These are phyloP conservation scores for Oscheius onirici DNA, from an alignment of 2,888 invertebrate genomes.

Conservation along the genomic window DNA sequence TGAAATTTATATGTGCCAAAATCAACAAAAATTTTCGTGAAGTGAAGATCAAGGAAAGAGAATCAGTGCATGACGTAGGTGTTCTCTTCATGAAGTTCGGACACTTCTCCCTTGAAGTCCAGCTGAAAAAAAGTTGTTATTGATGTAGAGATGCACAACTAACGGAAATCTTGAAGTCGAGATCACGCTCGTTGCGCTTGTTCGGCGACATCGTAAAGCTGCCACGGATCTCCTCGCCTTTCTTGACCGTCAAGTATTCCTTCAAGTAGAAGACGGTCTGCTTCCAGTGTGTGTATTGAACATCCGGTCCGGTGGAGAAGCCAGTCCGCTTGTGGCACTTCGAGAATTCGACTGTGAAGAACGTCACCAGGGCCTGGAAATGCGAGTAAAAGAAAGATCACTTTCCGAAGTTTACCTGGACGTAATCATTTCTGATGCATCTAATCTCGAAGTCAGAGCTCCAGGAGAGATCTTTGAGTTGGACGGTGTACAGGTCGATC, in stretches of 20 bases:
- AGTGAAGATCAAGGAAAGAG: slow-evolving; percentile 2
- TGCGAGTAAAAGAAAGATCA: background rate
- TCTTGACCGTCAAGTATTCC: slow-evolving; percentile 95
- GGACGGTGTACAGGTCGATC: slow-evolving; percentile 97
- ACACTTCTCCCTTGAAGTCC: slow-evolving; percentile 79
- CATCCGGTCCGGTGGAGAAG: slow-evolving; percentile 94
- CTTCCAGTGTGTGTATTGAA: slow-evolving; percentile 99
- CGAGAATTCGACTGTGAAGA: slow-evolving; percentile 98
- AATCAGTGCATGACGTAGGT: slow-evolving; percentile 75
- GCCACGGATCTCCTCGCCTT: slow-evolving; percentile 84
- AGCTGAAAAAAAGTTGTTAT: slow-evolving; percentile 19
- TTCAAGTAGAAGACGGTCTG: slow-evolving; percentile 98
- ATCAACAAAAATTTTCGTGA: slow-evolving; percentile 35
- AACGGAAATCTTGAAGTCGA: slow-evolving; percentile 85
- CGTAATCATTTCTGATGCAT: slow-evolving; percentile 73
- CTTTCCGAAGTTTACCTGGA: slow-evolving; percentile 71
- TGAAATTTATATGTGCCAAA: slow-evolving; percentile 11
- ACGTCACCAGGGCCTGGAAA: slow-evolving; percentile 89
- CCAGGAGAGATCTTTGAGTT: slow-evolving; percentile 91
- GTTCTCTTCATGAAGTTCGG: slow-evolving; percentile 72
- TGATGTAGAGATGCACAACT: background rate
- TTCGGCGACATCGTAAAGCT: slow-evolving; percentile 94
- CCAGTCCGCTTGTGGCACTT: slow-evolving; percentile 98
- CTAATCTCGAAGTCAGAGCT: slow-evolving; percentile 79
- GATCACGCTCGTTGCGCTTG: slow-evolving; percentile 90